Percentiles rank a stretch among this genome's conserved stretches.
These are phyloP conservation scores for Acleris literana DNA, from an alignment of 2,888 invertebrate genomes.

Conservation along the genomic window DNA sequence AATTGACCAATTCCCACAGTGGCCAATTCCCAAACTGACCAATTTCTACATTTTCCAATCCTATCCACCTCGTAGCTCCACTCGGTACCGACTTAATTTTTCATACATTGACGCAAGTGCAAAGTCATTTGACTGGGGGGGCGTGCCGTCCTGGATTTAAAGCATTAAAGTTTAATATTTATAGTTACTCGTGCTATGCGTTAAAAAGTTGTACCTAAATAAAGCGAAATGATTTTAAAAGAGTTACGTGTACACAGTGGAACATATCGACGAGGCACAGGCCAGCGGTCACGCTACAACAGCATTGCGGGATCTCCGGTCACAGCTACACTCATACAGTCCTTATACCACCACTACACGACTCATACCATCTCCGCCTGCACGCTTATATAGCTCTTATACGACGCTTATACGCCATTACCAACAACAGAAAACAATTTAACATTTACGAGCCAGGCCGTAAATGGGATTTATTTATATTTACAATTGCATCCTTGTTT, in stretches of 20 bases:
- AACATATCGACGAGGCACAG: slow-evolving; percentile 18
- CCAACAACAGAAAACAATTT: slow-evolving; percentile 69
- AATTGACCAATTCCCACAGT: too few relatives aligned
- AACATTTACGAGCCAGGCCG: slow-evolving; percentile 76
- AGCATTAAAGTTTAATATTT: too few relatives aligned
- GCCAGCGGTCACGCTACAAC: slow-evolving; percentile 49
- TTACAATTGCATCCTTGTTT: slow-evolving; percentile 67
- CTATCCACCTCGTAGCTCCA: too few relatives aligned
- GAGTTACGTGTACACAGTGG: slow-evolving; percentile 1
- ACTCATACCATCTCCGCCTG: slow-evolving; percentile 4
- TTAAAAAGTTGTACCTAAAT: not conserved
- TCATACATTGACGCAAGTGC: too few relatives aligned
- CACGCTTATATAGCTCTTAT: slow-evolving; percentile 7
- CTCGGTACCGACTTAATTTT: too few relatives aligned
- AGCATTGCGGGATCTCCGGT: slow-evolving; percentile 59
- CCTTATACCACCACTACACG: slow-evolving; percentile 18
- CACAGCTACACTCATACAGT: slow-evolving; percentile 34
- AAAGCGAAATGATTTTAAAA: not conserved
- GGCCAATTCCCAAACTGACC: too few relatives aligned
- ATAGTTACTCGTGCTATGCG: too few relatives aligned
- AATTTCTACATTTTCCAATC: too few relatives aligned
- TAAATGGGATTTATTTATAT: slow-evolving; percentile 72
- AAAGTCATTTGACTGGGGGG: too few relatives aligned
- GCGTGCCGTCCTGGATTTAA: too few relatives aligned
- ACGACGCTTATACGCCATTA: slow-evolving; percentile 35